Conservation (phyloP, 2,113 vertebrate genomes). For the Laticauda laticaudata region DNA sequence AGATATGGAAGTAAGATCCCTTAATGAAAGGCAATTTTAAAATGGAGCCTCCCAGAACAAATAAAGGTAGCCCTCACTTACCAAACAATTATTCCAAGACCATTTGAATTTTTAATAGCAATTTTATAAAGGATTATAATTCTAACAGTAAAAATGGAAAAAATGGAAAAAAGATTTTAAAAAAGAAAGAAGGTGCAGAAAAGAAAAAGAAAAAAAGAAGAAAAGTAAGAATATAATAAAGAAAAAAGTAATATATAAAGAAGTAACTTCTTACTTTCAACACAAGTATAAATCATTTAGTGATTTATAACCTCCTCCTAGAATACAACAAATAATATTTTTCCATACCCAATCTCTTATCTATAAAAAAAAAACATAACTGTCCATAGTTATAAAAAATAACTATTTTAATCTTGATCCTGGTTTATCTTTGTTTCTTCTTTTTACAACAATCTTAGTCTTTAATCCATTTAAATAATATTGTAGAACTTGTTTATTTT, state of each 20-base stretch:
- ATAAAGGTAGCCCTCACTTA: background rate
- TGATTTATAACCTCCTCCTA: background rate
- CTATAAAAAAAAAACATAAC: background rate
- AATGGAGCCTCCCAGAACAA: background rate
- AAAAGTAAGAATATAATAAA: background rate
- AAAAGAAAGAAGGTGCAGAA: background rate
- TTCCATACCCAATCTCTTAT: background rate
- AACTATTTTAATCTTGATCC: background rate
- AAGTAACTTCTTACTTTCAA: background rate
- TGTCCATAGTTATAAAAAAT: background rate
- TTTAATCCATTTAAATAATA: background rate
- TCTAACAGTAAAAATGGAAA: background rate
- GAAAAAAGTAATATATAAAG: background rate
- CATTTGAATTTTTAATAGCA: background rate
- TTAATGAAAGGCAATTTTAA: background rate
- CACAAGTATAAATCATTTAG: background rate
- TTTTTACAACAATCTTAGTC: background rate
- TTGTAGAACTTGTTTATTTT: background rate
- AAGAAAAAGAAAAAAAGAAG: background rate
- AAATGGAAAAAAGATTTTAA: background rate
- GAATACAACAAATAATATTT: background rate
- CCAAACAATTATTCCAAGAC: background rate
- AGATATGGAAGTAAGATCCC: background rate
- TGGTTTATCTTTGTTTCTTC: background rate
- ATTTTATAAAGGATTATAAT: background rate